phyloP scores from a whole-genome alignment of 2,113 vertebrate species.

The Oenanthe oenanthe region DNA sequence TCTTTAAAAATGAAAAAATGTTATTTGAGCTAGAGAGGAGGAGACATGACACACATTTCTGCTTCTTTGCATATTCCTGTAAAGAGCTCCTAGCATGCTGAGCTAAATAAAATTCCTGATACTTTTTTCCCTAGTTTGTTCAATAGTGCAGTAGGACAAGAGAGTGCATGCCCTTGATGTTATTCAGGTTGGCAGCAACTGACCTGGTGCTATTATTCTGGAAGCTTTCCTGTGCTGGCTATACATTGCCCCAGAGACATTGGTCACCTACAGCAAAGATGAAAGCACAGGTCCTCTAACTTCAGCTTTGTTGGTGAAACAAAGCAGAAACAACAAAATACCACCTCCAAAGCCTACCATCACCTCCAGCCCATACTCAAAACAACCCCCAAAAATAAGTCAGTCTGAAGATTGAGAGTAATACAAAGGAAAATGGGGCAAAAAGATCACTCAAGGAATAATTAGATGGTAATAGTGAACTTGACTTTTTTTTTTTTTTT shows the following conservation, averaged over 20 bases:
- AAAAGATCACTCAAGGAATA: background rate
- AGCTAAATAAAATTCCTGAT: background rate
- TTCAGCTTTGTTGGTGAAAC: background rate
- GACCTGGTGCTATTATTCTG: background rate
- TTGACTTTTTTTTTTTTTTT: background rate
- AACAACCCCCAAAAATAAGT: background rate
- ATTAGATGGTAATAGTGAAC: background rate
- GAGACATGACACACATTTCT: background rate
- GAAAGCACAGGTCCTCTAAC: background rate
- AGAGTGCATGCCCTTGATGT: conserved; percentile 15
- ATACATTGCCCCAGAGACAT: conserved; percentile 6
- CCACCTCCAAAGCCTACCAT: background rate
- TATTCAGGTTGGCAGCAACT: conserved; percentile 50
- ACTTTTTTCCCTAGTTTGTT: background rate
- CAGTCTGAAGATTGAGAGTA: background rate
- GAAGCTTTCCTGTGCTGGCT: conserved; percentile 1
- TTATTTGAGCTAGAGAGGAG: background rate
- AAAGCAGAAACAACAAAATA: background rate
- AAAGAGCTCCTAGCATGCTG: background rate
- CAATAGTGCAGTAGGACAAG: background rate
- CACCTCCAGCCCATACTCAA: rapidly evolving
- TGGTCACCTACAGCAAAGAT: background rate
- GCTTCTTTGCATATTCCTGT: background rate
- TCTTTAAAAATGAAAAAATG: background rate
- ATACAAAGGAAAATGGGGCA: background rate